These are phyloP conservation scores for Okamejei kenojei DNA, from an alignment of 2,797 vertebrate genomes.

Conservation along the genomic window DNA sequence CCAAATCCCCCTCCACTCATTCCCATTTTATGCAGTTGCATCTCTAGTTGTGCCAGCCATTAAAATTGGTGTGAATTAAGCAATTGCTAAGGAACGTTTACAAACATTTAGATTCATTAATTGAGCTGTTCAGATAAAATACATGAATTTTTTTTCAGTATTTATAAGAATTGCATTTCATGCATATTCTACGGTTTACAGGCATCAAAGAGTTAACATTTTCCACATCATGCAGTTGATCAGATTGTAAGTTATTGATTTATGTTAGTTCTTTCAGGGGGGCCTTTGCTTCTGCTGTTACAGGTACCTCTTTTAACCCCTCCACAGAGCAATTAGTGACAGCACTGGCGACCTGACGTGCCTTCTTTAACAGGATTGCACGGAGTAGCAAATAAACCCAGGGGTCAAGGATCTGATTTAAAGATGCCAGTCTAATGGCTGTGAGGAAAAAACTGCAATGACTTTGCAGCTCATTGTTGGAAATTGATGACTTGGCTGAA, in stretches of 20 bases:
- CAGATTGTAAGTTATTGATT: background rate
- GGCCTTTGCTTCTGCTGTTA: conserved; percentile 44
- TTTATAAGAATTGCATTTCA: background rate
- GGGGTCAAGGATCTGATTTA: conserved; percentile 96
- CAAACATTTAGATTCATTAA: background rate
- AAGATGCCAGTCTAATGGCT: conserved; percentile 83
- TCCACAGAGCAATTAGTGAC: conserved; percentile 75
- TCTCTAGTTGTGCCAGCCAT: background rate
- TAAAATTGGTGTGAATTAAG: background rate
- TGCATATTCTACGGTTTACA: background rate
- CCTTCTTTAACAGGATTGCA: conserved; percentile 82
- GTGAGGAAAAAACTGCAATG: conserved; percentile 82
- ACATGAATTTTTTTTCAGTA: background rate
- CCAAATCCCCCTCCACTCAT: background rate
- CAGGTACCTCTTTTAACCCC: conserved; percentile 57
- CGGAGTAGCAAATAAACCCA: conserved; percentile 93
- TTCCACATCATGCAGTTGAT: background rate
- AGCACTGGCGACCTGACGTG: conserved; percentile 78
- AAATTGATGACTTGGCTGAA: background rate
- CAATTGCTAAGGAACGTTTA: background rate
- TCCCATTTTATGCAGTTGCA: background rate
- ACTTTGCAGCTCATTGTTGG: conserved; percentile 48
- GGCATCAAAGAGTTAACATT: background rate
- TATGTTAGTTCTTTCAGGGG: background rate
- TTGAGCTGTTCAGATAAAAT: conserved; percentile 8